These are phyloP conservation scores for Nasalis larvatus DNA, from an alignment of 2,113 vertebrate species.

Conservation along the genomic window DNA sequence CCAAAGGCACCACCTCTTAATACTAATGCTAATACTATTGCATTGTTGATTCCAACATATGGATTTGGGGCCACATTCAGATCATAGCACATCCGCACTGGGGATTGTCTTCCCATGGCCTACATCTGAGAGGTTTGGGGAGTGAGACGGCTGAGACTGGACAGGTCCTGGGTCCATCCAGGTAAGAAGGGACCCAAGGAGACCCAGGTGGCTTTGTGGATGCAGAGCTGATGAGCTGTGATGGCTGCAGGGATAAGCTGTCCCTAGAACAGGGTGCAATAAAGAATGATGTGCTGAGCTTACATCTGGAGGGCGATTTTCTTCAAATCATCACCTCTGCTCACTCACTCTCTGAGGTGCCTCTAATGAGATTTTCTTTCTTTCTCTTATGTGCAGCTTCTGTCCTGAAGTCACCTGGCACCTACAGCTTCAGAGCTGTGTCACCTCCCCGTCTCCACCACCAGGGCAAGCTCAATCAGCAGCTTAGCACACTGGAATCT, in stretches of 20 bases:
- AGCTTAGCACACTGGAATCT: neutral
- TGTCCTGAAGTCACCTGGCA: neutral
- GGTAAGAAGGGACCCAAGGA: neutral
- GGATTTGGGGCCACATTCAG: neutral
- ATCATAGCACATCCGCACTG: rapidly evolving
- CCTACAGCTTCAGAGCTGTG: neutral
- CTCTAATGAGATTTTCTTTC: neutral
- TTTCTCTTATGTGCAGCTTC: neutral
- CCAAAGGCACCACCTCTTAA: neutral
- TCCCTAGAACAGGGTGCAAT: rapidly evolving
- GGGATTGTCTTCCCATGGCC: neutral
- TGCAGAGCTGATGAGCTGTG: neutral
- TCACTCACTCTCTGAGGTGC: neutral
- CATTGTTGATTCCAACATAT: neutral
- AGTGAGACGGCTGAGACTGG: neutral
- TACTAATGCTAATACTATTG: too few species aligned
- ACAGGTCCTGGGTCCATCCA: neutral
- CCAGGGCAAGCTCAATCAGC: neutral
- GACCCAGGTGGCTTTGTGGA: neutral
- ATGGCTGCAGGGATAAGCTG: neutral
- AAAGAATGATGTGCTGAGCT: neutral
- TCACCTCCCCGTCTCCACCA: neutral
- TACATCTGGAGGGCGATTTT: neutral
- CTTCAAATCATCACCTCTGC: neutral
- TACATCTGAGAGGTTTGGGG: neutral